Percentiles rank a stretch among this genome's conserved stretches.
Conservation (phyloP, 1,140 invertebrate species). For the Notospermus geniculatus region DNA sequence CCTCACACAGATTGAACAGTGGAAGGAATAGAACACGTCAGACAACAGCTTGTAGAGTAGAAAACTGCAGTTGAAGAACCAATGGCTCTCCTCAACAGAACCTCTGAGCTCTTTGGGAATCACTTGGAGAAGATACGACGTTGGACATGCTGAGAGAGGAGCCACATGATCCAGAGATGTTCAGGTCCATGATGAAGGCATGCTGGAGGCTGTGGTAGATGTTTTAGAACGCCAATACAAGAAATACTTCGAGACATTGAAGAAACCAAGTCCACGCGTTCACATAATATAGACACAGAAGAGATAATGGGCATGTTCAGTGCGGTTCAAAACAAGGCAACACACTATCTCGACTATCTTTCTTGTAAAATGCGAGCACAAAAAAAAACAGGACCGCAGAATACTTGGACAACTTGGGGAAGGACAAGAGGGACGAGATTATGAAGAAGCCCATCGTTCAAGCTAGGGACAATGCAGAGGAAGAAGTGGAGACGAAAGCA, state of each 20-base stretch:
- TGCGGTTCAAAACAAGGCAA: constrained; percentile 11
- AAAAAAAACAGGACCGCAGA: constrained; percentile 6
- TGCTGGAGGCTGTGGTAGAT: constrained; percentile 6
- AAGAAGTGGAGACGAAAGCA: neutral
- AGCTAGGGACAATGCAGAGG: neutral
- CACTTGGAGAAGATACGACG: neutral
- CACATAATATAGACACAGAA: constrained; percentile 14
- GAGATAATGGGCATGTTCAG: constrained; percentile 16
- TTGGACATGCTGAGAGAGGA: neutral
- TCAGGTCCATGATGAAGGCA: constrained; percentile 5
- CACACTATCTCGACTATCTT: neutral
- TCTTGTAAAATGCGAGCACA: constrained; percentile 11
- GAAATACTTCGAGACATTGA: constrained; percentile 9
- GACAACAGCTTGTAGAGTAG: neutral
- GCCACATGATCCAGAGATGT: neutral
- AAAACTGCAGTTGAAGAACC: neutral
- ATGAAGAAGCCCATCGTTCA: neutral
- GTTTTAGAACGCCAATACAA: constrained; percentile 15
- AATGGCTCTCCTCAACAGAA: neutral
- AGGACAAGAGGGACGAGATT: neutral
- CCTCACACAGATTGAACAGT: constrained; percentile 11
- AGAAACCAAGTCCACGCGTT: constrained; percentile 5
- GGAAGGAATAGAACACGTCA: constrained; percentile 15
- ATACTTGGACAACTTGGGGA: neutral
- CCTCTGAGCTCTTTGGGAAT: constrained; percentile 2